Evolutionary conservation across 2,797 vertebrate genomes (phyloP), one percentile per base, ranked within the genome.

Genomic region (Vespertilio murinus): DNA sequence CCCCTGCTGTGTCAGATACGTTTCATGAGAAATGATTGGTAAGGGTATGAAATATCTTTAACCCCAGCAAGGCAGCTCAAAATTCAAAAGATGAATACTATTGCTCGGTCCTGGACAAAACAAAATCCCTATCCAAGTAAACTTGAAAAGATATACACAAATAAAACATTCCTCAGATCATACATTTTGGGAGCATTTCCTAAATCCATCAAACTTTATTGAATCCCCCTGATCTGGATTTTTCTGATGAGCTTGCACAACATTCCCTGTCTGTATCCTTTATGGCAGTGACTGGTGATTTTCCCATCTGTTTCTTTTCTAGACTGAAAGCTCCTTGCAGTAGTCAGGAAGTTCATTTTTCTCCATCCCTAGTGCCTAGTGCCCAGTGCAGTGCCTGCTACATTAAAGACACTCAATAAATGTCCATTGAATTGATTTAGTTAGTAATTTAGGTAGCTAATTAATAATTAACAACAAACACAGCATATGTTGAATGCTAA

Each of bases 401-500:
- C 3, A 47, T 47, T 64, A 49, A 2, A 49, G 42, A 47, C 56
- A 85, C 4, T 40, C 14, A 64, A 33, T 16, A 67, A 91, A 70
- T n/a, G 28, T 28, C 42, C 42, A 30, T 33, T 30, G 20, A 90
- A 30, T 33, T 30, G 20, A 90, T 79, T 90, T 70, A 84, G 73
- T 65, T 59, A 88, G n/a, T n/a, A n/a, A n/a, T n/a, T n/a, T n/a
- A 88, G 33, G 86, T 90, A n/a, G 17, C 59, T 77, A 64, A 67
- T 59, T 30, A 82, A 75, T 65, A 56, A 75, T 77, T 59, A 83
- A 84, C 35, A 40, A 91, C n/a, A 61, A 67, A 49, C 61, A 56
- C 61, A 77, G 20, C 18, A 64, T 54, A 70, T 28, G 33, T 40
- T 67, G 6, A 88, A 11, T 86, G 40, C 65, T 56, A 78, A 40